Evolutionary conservation across 2,888 invertebrate species (phyloP).

Genomic region (Anarsia innoxiella): DNA sequence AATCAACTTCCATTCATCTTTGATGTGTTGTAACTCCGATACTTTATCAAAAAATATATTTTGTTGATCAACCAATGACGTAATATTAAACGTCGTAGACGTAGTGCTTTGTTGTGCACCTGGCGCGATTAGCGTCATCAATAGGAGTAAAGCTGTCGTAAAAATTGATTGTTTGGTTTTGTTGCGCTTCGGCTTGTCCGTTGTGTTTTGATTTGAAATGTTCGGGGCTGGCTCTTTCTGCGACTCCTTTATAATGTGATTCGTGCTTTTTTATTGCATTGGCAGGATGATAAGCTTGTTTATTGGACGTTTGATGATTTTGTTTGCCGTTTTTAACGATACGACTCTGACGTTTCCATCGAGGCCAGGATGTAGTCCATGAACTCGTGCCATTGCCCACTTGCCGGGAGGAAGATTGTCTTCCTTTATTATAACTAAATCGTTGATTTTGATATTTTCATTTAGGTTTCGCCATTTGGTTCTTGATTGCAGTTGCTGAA

Average conservation of each 20-base stretch:
- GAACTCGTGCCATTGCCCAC: neutral
- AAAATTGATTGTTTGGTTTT: neutral
- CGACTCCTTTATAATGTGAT: neutral
- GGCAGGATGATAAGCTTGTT: neutral
- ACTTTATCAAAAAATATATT: conserved; percentile 9
- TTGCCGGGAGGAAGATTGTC: neutral
- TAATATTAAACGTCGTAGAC: conserved; percentile 3
- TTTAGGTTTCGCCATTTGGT: neutral
- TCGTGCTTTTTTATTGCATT: neutral
- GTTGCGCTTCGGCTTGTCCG: neutral
- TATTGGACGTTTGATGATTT: neutral
- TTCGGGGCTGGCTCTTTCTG: too few species aligned
- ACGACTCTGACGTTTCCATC: neutral
- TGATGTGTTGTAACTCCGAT: conserved; percentile 6
- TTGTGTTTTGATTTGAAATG: neutral
- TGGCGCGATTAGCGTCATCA: neutral
- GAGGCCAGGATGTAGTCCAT: neutral
- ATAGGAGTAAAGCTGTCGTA: neutral
- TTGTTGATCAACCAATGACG: conserved; percentile 3
- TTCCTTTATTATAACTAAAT: neutral
- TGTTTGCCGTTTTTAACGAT: neutral
- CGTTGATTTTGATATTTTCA: neutral
- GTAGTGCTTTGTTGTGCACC: neutral
- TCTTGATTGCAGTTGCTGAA: neutral
- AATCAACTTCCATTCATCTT: conserved; percentile 12